Percentiles rank a stretch among this genome's conserved stretches.
Evolutionary conservation across 2,888 invertebrate species (phyloP).

Genomic region (Netelia fuscicornis): DNA sequence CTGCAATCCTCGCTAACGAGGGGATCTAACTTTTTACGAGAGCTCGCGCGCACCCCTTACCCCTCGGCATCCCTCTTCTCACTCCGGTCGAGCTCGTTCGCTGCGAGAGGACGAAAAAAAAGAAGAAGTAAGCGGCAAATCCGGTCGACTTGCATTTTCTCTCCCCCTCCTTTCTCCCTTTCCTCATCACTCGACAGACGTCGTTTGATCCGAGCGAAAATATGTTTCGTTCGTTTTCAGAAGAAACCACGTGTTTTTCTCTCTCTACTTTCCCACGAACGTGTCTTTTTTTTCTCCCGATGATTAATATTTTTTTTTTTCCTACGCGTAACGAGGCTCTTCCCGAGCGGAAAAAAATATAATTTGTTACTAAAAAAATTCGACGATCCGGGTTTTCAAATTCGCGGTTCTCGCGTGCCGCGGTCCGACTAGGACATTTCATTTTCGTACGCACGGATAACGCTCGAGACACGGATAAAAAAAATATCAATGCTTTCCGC

Average conservation of each 20-base stretch:
- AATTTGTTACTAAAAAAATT: no score
- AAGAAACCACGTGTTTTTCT: conserved; percentile 7
- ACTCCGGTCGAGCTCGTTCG: conserved; percentile 10
- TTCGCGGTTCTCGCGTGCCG: no score
- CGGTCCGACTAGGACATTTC: no score
- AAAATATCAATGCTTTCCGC: no score
- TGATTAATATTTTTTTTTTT: background rate
- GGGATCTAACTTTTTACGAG: conserved; percentile 67
- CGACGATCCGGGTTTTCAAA: no score
- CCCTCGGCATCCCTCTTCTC: background rate
- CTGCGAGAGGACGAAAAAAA: conserved; percentile 43
- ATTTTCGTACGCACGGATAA: no score
- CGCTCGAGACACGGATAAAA: no score
- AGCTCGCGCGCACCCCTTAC: conserved; percentile 31
- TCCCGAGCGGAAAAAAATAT: no score
- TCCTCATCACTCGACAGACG: conserved; percentile 35
- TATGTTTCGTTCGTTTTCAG: conserved; percentile 48
- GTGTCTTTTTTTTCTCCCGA: background rate
- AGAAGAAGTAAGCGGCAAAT: conserved; percentile 47
- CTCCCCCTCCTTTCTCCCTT: conserved; percentile 11
- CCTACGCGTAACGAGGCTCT: background rate
- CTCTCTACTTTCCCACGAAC: background rate
- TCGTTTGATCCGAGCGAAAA: conserved; percentile 63
- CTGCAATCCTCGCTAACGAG: conserved; percentile 70
- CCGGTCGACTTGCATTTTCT: conserved; percentile 48